Base-by-base conservation (phyloP, 2,888 invertebrate genomes). In the Congeria kusceri region DNA sequence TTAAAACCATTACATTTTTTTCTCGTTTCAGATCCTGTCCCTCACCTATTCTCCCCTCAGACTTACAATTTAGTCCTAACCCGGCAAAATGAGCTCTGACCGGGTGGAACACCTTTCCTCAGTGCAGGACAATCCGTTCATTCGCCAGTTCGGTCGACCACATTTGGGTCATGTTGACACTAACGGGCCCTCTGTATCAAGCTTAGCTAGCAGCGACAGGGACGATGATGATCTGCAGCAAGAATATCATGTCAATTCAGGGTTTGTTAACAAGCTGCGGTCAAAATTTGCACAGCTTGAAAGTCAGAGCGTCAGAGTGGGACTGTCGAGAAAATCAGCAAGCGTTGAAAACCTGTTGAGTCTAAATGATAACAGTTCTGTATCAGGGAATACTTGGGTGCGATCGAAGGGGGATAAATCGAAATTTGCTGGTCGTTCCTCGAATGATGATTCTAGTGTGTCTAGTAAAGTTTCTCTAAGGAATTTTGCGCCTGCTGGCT, bases 191-290 rank as follows among this genome's bases (percentile, higher is more conserved):
- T 70, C 69, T 25, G 53, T 69, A 39, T 18, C 64, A 23, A 69
- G 64, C 46, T 47, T 32, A n/a, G 53, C 59, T 0, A 64, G 59
- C 57, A 63, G 63, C 27, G 64, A 69, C 27, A 56, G 63, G 28
- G 63, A 56, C 23, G 83, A 81, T 29, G 73, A 61, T 39, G 84
- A 80, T n/a, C 70, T 66, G 23, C 87, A 87, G 44, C 86, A 87
- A n/a, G 91, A 90, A 62, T 89, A 91, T 65, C 86, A 81, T 25
- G 91, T 92, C 49, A 89, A 90, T 32, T 90, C 91, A 18, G 92
- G 92, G 7, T 92, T 92, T 87, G 92, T 92, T 20, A 87, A 90
- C 70, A 91, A 90, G 83, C 81, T 92, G 20, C 77, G 90, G 61
- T 85, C 88, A 65, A 91, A 88, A 80, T 92, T 87, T 80, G 66